These are phyloP conservation scores for Cephus pygmeus DNA, from an alignment of 2,888 invertebrate genomes.

Conservation along the genomic window DNA sequence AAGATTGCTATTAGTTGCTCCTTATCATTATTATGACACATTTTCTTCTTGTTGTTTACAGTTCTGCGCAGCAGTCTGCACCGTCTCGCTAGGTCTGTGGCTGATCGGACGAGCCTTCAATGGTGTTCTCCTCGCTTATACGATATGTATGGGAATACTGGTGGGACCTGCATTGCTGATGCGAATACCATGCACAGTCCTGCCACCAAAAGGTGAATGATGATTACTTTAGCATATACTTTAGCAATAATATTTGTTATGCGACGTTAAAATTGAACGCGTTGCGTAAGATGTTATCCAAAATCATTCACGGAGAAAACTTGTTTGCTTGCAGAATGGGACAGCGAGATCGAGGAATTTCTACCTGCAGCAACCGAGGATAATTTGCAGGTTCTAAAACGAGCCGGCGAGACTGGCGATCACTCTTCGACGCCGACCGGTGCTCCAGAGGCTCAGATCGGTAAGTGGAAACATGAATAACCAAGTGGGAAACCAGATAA, in stretches of 20 bases:
- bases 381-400: conserved; percentile 60
- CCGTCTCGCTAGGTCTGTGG: conserved; percentile 54
- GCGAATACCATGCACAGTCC: conserved; percentile 45
- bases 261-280: conserved; percentile 14
- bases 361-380: conserved; percentile 61
- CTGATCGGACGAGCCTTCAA: conserved; percentile 53
- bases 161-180: conserved; percentile 52
- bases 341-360: conserved; percentile 64
- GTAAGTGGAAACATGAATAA: conserved; percentile 27
- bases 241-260: neutral
- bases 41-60: conserved; percentile 28
- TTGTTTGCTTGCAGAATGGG: conserved; percentile 53
- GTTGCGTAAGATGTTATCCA: conserved; percentile 10
- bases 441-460: conserved; percentile 50
- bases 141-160: conserved; percentile 55
- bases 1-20: neutral
- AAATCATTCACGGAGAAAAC: neutral
- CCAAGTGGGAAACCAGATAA: neutral
- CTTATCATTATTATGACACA: neutral
- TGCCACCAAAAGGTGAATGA: conserved; percentile 51
- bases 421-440: conserved; percentile 56
- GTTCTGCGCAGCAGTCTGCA: conserved; percentile 58
- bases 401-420: conserved; percentile 61
- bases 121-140: conserved; percentile 51
- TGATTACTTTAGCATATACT: neutral